Evolutionary conservation across 2,113 vertebrate species (phyloP), one percentile per base, ranked within the genome.

Genomic region (Eudyptes chrysolophus): DNA sequence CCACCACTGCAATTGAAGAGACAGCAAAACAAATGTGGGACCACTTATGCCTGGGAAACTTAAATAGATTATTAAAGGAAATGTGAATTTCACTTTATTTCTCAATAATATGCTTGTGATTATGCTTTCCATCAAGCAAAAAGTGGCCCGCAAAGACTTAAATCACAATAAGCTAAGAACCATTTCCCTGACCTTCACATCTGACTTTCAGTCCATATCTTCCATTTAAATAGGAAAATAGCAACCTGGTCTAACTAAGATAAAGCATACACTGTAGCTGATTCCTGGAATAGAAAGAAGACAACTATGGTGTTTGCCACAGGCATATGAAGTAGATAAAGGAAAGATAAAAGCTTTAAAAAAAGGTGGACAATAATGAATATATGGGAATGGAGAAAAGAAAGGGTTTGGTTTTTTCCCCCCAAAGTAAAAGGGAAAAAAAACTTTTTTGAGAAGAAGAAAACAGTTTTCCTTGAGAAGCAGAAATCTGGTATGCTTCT

Each of bases 251-350:
- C 16, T 70, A 77, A 95, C 62, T 72, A 95, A 98, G 98, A 98
- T 98, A 98, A 98, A 98, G 94, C 78, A 65, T 42, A 66, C 57
- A 78, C 61, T 83, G 75, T 87, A 89, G 94, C 76, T 60, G 80
- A 95, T 95, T 97, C 89, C 57, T 94, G 84, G 74, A 97, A 96
- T 60, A 91, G 96, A 94, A 96, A 97, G 86, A 75, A 94, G 96
- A 65, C 16, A 95, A 55, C 81, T 92, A 57, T 46, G 84, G 75
- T 71, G 83, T 93, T 98, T 97, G 98, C 98, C 98, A 97, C 76
- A 48, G 98, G 98, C 97, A 91, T 96, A 78, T 92, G 97, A 98
- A 97, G 97, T 72, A 98, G 97, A 98, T 98, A 88, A 98, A 98
- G 97, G 96, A 85, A 96, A 98, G 98, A 98, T 98, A 97, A 97